Evolutionary conservation across 2,888 invertebrate species (phyloP).

Genomic region (Phyllotreta cruciferae): DNA sequence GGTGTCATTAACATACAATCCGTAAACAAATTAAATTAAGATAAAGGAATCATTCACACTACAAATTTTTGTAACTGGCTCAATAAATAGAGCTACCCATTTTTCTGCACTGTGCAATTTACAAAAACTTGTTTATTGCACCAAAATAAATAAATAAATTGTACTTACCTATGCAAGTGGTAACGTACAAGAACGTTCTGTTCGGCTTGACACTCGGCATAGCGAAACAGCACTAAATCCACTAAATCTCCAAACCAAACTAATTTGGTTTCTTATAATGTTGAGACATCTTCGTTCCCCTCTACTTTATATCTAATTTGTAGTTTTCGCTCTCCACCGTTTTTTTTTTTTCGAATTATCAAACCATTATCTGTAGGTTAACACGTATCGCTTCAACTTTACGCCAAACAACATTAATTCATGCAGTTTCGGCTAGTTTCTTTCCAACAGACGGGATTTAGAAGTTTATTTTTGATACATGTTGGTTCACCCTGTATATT

Average conservation of each 20-base stretch:
- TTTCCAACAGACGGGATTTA: too few relatives aligned
- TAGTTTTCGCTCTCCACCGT: constrained; percentile 7
- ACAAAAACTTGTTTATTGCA: too few relatives aligned
- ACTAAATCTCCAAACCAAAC: constrained; percentile 8
- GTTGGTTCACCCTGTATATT: too few relatives aligned
- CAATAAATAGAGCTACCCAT: too few relatives aligned
- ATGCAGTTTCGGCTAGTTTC: too few relatives aligned
- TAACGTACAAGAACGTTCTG: constrained; percentile 39
- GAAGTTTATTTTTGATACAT: too few relatives aligned
- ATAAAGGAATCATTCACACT: too few relatives aligned
- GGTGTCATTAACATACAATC: too few relatives aligned
- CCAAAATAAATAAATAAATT: too few relatives aligned
- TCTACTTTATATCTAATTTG: constrained; percentile 10
- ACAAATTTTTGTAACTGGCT: too few relatives aligned
- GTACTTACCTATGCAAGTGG: constrained; percentile 40
- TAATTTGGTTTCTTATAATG: not conserved
- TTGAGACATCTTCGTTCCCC: constrained; percentile 14
- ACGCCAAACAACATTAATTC: too few relatives aligned
- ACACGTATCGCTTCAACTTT: not conserved
- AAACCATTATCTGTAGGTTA: not conserved
- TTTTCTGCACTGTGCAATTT: too few relatives aligned
- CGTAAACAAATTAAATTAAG: not conserved
- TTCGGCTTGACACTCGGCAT: constrained; percentile 6
- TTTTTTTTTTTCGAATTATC: constrained; percentile 8
- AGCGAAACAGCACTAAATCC: not conserved